phyloP scores from a whole-genome alignment of 1,140 invertebrate species.

The Tyrophagus putrescentiae region DNA sequence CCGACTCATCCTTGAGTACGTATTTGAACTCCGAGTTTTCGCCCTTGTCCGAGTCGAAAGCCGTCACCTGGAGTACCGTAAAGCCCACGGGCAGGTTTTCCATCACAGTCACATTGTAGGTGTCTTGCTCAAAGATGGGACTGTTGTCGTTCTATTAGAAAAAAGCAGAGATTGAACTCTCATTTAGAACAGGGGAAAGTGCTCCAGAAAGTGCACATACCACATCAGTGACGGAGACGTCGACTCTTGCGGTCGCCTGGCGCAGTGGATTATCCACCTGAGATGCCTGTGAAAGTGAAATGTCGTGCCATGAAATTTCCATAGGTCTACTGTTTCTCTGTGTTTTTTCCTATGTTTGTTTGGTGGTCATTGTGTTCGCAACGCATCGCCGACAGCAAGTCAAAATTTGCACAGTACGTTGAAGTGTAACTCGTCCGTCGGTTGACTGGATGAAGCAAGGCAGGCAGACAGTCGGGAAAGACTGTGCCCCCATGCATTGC shows the following conservation, averaged over 20 bases:
- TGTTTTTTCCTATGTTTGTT: no score
- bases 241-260: conserved; percentile 45
- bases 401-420: no score
- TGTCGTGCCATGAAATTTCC: no score
- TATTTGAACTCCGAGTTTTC: conserved; percentile 69
- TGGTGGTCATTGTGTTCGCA: no score
- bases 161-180: conserved; percentile 9
- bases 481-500: no score
- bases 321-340: no score
- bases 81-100: conserved; percentile 74
- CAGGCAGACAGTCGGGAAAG: no score
- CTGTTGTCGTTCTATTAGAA: conserved; percentile 23
- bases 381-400: no score
- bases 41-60: conserved; percentile 36
- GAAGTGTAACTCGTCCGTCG: no score
- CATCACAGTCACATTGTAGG: conserved; percentile 77
- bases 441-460: no score
- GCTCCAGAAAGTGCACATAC: conserved; percentile 1
- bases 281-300: conserved; percentile 28
- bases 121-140: conserved; percentile 67
- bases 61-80: conserved; percentile 56
- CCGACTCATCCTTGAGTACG: conserved; percentile 51
- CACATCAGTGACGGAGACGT: conserved; percentile 59
- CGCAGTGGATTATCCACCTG: conserved; percentile 29
- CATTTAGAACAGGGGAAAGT: conserved; percentile 7